Evolutionary conservation across 2,113 vertebrate genomes (phyloP).

Genomic region (Mirounga angustirostris): DNA sequence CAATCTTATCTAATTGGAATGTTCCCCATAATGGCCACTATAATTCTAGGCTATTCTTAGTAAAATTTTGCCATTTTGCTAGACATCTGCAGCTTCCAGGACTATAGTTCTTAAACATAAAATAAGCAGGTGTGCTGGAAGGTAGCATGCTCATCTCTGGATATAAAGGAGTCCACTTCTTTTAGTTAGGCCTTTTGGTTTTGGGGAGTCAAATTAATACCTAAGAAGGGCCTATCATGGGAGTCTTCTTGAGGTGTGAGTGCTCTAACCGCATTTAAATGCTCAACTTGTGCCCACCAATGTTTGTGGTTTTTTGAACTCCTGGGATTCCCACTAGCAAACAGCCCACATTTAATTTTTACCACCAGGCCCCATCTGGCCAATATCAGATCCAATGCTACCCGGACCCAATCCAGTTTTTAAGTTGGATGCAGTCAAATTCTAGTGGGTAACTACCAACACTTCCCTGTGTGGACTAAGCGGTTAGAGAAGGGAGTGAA

Average conservation of each 20-base stretch:
- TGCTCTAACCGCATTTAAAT: background rate
- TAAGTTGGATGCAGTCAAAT: background rate
- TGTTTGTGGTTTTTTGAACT: background rate
- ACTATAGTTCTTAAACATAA: background rate
- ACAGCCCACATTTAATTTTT: background rate
- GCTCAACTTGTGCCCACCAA: background rate
- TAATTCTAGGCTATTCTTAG: background rate
- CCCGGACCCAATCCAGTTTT: background rate
- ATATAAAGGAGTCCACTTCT: background rate
- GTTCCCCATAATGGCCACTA: background rate
- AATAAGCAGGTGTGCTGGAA: background rate
- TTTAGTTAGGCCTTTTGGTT: background rate
- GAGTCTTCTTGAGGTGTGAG: background rate
- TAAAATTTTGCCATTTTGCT: background rate
- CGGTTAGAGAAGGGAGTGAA: background rate
- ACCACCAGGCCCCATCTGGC: background rate
- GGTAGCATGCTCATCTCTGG: background rate
- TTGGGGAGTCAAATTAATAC: background rate
- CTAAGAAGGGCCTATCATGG: background rate
- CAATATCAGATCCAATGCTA: background rate
- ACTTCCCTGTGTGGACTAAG: background rate
- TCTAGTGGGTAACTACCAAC: background rate
- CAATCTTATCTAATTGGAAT: background rate
- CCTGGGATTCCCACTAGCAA: background rate
- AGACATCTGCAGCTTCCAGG: background rate